Evolutionary conservation across 2,113 vertebrate genomes (phyloP).

Genomic region (Orthonyx spaldingii): DNA sequence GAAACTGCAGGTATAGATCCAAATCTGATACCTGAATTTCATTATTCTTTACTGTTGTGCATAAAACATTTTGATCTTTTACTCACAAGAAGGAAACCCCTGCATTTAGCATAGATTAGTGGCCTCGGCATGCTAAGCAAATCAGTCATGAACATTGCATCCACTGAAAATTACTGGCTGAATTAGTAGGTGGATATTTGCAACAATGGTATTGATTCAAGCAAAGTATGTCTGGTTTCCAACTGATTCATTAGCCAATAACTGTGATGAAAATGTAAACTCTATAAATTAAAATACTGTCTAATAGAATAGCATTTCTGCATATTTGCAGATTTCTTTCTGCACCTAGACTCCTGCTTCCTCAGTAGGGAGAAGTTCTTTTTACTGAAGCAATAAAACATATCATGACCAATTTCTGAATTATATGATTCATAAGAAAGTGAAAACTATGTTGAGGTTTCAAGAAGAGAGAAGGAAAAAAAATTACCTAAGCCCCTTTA

Average conservation of each 20-base stretch:
- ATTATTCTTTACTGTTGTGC: neutral
- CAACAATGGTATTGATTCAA: neutral
- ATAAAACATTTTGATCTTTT: neutral
- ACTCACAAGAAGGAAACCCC: neutral
- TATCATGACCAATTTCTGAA: neutral
- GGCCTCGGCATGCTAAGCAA: neutral
- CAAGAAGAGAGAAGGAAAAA: neutral
- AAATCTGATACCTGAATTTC: neutral
- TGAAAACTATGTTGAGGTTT: neutral
- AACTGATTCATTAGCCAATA: neutral
- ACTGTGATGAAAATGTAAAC: neutral
- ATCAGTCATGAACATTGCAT: neutral
- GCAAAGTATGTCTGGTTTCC: neutral
- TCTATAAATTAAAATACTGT: neutral
- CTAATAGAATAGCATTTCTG: neutral
- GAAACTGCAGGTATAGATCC: neutral
- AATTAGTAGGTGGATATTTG: constrained; percentile 4
- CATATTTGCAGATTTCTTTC: neutral
- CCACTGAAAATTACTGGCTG: neutral
- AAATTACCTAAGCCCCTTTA: neutral
- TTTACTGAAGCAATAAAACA: neutral
- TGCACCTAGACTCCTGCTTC: neutral
- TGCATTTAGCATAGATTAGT: neutral
- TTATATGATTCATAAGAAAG: neutral
- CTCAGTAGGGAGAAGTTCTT: neutral